These are phyloP conservation scores for Tragopan temminckii DNA, from an alignment of 2,797 vertebrate genomes.

Conservation along the genomic window DNA sequence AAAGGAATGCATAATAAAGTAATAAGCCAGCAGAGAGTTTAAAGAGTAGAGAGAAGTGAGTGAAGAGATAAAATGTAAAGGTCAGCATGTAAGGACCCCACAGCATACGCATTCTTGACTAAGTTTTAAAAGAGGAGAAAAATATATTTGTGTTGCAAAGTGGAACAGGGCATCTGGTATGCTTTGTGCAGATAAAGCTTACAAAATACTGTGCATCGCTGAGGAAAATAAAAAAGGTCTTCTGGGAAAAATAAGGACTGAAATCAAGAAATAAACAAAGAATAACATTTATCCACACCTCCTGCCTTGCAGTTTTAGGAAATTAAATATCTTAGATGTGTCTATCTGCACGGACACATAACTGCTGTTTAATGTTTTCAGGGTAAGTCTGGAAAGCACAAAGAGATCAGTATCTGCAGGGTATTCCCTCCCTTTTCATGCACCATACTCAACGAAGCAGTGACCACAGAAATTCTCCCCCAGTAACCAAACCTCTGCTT, in stretches of 20 bases:
- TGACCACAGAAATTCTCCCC: neutral
- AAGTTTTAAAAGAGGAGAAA: neutral
- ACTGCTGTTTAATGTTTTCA: neutral
- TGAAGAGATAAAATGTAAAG: neutral
- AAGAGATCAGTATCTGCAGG: neutral
- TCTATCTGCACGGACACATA: neutral
- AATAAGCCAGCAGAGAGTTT: neutral
- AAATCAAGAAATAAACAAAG: conserved; percentile 7
- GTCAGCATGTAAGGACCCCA: neutral
- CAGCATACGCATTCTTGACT: neutral
- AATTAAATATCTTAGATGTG: neutral
- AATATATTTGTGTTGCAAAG: neutral
- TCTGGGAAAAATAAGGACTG: conserved; percentile 16
- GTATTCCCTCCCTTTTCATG: neutral
- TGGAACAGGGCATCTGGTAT: neutral
- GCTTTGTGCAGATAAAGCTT: neutral
- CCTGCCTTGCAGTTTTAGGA: conserved; percentile 10
- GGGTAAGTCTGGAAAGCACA: neutral
- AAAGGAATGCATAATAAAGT: neutral
- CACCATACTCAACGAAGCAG: neutral
- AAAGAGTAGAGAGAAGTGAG: neutral
- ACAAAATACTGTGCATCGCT: neutral
- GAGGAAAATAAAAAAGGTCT: neutral
- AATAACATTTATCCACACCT: conserved; percentile 1
- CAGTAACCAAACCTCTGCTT: neutral